phyloP scores from a whole-genome alignment of 2,113 vertebrate genomes.

The Stomatorhinus ivindoensis region DNA sequence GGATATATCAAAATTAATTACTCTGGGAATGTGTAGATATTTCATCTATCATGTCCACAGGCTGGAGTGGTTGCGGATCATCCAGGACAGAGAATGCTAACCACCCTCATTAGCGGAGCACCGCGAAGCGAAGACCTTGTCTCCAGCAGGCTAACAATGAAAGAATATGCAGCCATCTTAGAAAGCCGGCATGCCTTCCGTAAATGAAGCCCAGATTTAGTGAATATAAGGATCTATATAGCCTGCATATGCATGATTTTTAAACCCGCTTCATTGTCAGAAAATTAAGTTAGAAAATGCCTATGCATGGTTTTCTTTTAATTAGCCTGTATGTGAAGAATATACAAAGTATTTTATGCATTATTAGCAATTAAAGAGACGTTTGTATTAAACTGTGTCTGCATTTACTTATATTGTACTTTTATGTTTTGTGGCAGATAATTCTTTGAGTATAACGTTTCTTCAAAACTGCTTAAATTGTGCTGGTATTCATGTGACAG shows the following conservation, averaged over 20 bases:
- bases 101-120: neutral
- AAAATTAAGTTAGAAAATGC: neutral
- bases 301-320: neutral
- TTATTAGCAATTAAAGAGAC: neutral
- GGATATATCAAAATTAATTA: neutral
- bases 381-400: neutral
- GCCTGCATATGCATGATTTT: neutral
- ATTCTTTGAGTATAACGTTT: neutral
- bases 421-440: neutral
- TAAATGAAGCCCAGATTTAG: neutral
- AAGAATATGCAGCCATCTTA: neutral
- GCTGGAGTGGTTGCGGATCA: neutral
- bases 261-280: neutral
- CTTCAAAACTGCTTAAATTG: neutral
- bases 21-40: slow-evolving; percentile 19
- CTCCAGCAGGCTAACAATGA: neutral
- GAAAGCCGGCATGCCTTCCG: neutral
- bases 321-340: neutral
- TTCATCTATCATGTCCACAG: neutral
- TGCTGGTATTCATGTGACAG: neutral
- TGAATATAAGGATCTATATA: neutral
- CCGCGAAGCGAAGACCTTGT: neutral
- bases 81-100: neutral
- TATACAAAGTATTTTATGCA: neutral
- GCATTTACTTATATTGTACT: neutral